Percentiles rank a stretch among this genome's conserved stretches.
Evolutionary conservation across 2,113 vertebrate species (phyloP).

Genomic region (Panthera uncia): DNA sequence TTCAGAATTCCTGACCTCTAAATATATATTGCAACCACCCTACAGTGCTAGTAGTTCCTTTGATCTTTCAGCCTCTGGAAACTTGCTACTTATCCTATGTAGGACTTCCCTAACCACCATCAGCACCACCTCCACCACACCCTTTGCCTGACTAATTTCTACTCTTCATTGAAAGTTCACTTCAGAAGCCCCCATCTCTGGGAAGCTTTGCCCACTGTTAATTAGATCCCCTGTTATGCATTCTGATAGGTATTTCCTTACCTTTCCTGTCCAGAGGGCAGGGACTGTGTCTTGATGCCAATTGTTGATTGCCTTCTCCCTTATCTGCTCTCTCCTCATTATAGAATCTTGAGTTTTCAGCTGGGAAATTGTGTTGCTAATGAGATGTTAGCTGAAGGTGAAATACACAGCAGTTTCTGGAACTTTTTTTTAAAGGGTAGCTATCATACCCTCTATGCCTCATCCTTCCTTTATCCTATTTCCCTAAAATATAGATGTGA

Average conservation of each 20-base stretch:
- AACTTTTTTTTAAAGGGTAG: slow-evolving; percentile 20
- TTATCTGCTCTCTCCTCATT: not conserved
- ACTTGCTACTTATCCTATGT: not conserved
- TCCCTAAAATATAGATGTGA: not conserved
- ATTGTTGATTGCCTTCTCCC: not conserved
- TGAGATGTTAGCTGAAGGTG: not conserved
- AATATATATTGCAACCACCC: not conserved
- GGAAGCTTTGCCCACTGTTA: not conserved
- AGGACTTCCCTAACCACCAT: not conserved
- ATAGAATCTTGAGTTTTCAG: slow-evolving; percentile 17
- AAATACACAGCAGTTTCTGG: not conserved
- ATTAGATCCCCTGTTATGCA: not conserved
- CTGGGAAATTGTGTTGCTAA: not conserved
- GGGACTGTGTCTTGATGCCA: not conserved
- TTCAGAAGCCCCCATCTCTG: not conserved
- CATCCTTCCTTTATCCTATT: not conserved
- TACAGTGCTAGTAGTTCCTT: not conserved
- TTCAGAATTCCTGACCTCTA: not conserved
- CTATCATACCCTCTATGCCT: not conserved
- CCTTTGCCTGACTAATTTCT: not conserved
- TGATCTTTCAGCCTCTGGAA: not conserved
- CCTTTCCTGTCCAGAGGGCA: not conserved
- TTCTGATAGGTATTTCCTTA: not conserved
- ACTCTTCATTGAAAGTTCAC: not conserved
- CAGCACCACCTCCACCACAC: not conserved